Conservation (phyloP, 2,113 vertebrate species). For the Oryzias celebensis region DNA sequence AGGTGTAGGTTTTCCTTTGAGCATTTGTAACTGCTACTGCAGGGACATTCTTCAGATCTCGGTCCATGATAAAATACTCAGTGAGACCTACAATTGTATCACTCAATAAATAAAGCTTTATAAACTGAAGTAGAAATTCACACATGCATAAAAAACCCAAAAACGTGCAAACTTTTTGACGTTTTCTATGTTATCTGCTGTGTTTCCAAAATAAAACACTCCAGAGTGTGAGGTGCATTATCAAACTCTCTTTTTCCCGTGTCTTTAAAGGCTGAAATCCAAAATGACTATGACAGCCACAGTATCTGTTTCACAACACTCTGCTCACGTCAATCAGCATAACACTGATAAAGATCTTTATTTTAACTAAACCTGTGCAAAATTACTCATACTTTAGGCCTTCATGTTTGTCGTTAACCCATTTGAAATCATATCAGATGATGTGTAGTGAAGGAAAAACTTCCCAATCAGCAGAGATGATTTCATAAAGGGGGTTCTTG, state of each 20-base stretch:
- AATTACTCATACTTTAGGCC: slow-evolving; percentile 74
- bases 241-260: not conserved
- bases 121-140: no score
- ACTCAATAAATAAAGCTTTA: no score
- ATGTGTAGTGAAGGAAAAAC: slow-evolving; percentile 22
- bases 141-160: no score
- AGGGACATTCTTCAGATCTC: not conserved
- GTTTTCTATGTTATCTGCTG: not conserved
- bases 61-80: no score
- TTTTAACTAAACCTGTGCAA: slow-evolving; percentile 79
- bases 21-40: slow-evolving; percentile 11
- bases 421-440: slow-evolving; percentile 78
- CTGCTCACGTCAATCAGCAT: slow-evolving; percentile 74
- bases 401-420: slow-evolving; percentile 71
- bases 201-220: slow-evolving; percentile 12
- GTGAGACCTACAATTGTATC: no score
- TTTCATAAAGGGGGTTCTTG: slow-evolving; percentile 75
- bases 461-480: slow-evolving; percentile 72
- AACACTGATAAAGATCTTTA: slow-evolving; percentile 76
- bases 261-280: slow-evolving; percentile 69
- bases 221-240: slow-evolving; percentile 17
- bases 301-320: slow-evolving; percentile 80
- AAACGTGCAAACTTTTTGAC: no score
- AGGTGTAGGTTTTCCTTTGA: slow-evolving; percentile 49
- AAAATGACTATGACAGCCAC: slow-evolving; percentile 73